Conservation (phyloP, 2,113 vertebrate species). For the Struthidea cinerea region DNA sequence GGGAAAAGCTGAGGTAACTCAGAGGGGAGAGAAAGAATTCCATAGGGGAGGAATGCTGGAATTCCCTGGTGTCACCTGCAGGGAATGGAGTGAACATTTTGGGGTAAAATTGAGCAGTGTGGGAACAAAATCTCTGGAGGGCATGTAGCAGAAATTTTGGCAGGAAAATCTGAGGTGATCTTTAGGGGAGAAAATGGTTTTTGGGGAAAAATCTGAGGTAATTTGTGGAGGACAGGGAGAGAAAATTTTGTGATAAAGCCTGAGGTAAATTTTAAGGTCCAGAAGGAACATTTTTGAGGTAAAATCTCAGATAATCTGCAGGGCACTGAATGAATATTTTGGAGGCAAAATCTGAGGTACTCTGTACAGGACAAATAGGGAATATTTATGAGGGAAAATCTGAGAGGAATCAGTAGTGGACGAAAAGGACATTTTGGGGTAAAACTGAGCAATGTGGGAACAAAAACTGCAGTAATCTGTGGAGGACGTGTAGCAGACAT, state of each 20-base stretch:
- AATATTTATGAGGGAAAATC: not conserved
- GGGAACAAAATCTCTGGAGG: not conserved
- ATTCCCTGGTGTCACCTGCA: rapidly evolving
- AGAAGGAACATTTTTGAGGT: not conserved
- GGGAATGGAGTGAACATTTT: not conserved
- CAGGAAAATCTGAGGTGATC: not conserved
- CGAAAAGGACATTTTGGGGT: not conserved
- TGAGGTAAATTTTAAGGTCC: not conserved
- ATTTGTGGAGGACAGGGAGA: not conserved
- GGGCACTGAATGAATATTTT: not conserved
- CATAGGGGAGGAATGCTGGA: not conserved
- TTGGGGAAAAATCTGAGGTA: not conserved
- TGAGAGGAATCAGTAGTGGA: not conserved
- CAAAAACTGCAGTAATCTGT: not conserved
- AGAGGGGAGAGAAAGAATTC: not conserved
- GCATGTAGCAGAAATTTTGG: not conserved
- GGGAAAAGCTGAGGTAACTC: not conserved
- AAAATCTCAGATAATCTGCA: not conserved
- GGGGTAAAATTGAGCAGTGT: not conserved
- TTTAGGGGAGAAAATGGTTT: not conserved
- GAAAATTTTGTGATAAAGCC: not conserved
- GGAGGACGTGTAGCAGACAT: not conserved
- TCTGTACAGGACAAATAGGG: not conserved
- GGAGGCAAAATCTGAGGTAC: no score
- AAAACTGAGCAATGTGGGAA: not conserved